Conservation (phyloP, 1,140 invertebrate species). For the Drosophila albomicans region DNA sequence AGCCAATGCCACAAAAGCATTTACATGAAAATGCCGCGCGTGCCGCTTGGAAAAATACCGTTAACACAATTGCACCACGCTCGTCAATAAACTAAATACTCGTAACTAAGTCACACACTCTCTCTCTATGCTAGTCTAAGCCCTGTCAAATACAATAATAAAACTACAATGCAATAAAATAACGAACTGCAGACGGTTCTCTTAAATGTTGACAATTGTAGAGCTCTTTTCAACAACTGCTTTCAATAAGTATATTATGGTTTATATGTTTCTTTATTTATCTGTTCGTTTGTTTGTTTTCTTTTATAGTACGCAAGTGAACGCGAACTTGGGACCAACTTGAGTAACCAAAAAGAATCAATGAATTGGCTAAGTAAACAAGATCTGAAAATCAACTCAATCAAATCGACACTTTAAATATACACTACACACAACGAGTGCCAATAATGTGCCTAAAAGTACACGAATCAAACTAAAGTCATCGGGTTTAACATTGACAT, state of each 20-base stretch:
- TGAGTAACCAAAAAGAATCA: constrained; percentile 48
- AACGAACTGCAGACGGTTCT: constrained; percentile 67
- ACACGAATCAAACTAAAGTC: constrained; percentile 26
- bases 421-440: constrained; percentile 50
- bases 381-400: constrained; percentile 26
- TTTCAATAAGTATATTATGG: constrained; percentile 35
- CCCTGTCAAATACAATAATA: background rate
- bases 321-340: constrained; percentile 67
- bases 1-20: constrained; percentile 59
- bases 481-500: background rate
- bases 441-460: constrained; percentile 65
- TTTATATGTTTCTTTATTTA: constrained; percentile 57
- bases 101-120: constrained; percentile 22
- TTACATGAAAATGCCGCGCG: constrained; percentile 73
- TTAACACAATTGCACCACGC: constrained; percentile 45
- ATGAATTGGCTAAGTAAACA: constrained; percentile 74
- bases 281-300: constrained; percentile 55
- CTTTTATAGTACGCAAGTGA: constrained; percentile 76
- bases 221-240: constrained; percentile 28
- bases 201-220: constrained; percentile 19
- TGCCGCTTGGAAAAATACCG: constrained; percentile 47
- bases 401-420: constrained; percentile 20
- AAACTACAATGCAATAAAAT: background rate
- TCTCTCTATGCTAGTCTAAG: constrained; percentile 42
- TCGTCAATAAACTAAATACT: constrained; percentile 42